phyloP scores from a whole-genome alignment of 2,113 vertebrate species.

The Polypterus bichir region DNA sequence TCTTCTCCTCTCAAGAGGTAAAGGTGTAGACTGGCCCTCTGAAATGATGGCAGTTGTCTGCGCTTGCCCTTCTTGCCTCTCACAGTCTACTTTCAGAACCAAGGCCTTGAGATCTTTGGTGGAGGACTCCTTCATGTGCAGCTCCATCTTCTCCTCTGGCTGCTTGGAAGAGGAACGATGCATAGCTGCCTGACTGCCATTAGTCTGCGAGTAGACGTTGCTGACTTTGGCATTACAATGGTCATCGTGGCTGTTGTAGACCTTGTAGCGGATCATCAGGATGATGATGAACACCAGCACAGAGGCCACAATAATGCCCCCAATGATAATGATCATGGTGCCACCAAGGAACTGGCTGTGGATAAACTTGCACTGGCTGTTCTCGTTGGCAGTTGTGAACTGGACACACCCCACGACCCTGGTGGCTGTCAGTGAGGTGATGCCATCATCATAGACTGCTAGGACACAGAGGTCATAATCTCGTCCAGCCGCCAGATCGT shows the following conservation, averaged over 20 bases:
- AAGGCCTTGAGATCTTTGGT: constrained; percentile 50
- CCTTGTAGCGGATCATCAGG: constrained; percentile 89
- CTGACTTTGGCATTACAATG: constrained; percentile 46
- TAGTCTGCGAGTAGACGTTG: constrained; percentile 72
- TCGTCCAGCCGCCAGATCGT: constrained; percentile 72
- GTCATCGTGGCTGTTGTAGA: constrained; percentile 57
- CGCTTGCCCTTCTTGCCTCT: constrained; percentile 29
- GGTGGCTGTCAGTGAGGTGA: constrained; percentile 65
- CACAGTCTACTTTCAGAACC: constrained; percentile 37
- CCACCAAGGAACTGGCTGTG: constrained; percentile 82
- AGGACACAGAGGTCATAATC: constrained; percentile 85
- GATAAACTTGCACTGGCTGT: constrained; percentile 66
- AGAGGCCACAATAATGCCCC: constrained; percentile 85
- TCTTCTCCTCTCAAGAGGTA: constrained; percentile 19
- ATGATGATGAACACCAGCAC: constrained; percentile 90
- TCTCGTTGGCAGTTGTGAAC: constrained; percentile 65
- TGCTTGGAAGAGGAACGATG: constrained; percentile 42
- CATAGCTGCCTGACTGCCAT: constrained; percentile 47
- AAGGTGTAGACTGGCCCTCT: constrained; percentile 16
- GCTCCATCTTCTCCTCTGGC: constrained; percentile 44
- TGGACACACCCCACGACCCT: constrained; percentile 77
- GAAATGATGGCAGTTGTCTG: constrained; percentile 30
- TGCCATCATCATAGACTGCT: constrained; percentile 77
- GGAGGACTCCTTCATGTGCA: constrained; percentile 23
- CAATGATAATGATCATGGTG: constrained; percentile 92